Conservation (phyloP, 2,113 vertebrate species). For the Corynorhinus townsendii region DNA sequence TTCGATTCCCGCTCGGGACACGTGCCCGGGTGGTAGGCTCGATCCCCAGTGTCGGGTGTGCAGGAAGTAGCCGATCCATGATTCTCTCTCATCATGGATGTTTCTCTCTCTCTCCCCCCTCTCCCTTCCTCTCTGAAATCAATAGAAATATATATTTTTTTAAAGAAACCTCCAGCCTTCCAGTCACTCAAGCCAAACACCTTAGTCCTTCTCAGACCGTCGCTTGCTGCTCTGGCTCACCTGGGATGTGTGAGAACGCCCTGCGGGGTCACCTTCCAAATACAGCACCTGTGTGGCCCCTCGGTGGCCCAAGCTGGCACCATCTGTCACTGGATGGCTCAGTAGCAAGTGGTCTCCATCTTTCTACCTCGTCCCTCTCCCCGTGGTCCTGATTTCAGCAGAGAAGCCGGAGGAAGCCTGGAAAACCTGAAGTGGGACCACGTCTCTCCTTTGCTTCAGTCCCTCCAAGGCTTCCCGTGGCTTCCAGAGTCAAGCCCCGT, state of each 20-base stretch:
- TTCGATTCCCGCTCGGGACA: no score
- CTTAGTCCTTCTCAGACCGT: background rate
- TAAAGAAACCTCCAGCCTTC: background rate
- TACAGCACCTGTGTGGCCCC: background rate
- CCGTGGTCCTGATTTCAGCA: background rate
- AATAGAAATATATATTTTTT: no score
- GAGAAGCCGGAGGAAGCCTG: background rate
- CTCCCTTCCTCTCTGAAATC: no score
- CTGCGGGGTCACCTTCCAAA: background rate
- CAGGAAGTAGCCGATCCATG: no score
- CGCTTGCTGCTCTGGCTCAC: background rate
- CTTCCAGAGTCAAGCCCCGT: background rate
- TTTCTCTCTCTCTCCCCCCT: no score
- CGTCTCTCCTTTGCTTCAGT: background rate
- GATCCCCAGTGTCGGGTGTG: no score
- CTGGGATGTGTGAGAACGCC: background rate
- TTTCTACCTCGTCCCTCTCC: background rate
- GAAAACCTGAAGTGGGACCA: background rate
- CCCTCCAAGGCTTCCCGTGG: background rate
- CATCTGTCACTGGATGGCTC: accelerated
- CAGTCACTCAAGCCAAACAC: background rate
- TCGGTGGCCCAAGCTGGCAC: background rate
- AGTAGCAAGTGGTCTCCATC: background rate
- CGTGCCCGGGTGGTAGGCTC: no score
- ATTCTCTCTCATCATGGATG: no score